Evolutionary conservation across 1,140 invertebrate genomes (phyloP), one percentile per base, ranked within the genome.

Genomic region (Pseudomyrmex gracilis): DNA sequence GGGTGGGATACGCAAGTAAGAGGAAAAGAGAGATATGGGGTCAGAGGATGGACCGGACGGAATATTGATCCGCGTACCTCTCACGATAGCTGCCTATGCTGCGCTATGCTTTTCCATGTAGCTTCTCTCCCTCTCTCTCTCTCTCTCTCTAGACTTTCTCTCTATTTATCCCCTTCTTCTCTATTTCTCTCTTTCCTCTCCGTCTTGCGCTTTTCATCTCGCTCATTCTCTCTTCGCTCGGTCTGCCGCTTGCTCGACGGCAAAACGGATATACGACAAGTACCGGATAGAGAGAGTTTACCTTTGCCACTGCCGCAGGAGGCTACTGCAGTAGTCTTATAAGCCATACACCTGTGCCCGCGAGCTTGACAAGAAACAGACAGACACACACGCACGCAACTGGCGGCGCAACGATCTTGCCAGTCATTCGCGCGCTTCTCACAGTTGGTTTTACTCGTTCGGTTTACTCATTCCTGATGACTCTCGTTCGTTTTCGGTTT

Each of bases 31-130:
- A 90, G 93, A 90, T 93, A 92, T 93, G 92, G 91, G 92, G 93
- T 94, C 93, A 93, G 92, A 93, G 93, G 93, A 94, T 94, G 93
- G 93, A 94, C 93, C 92, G 92, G 92, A 92, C 93, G 93, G 93
- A 93, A 94, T 94, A 94, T 94, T 94, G 93, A 94, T 94, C 93
- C 92, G 90, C 78, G 91, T 90, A 91, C 86, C 91, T 92, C 91
- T 92, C 91, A 89, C 92, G 90, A 93, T 93, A 93, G 92, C 91
- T 91, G 90, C 90, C 90, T 92, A 90, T 90, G 89, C 90, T 90
- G 88, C 82, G 87, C 89, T 90, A 85, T 85, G 88, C 82, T 87
- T 84, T 90, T 84, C 86, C 85, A 83, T 83, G 80, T 88, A 88
- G 89, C 85, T 83, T 83, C 63, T 80, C 64, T 53, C 84, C 84